These are phyloP conservation scores for Apteryx owenii DNA, from an alignment of 2,113 vertebrate genomes.

Conservation along the genomic window DNA sequence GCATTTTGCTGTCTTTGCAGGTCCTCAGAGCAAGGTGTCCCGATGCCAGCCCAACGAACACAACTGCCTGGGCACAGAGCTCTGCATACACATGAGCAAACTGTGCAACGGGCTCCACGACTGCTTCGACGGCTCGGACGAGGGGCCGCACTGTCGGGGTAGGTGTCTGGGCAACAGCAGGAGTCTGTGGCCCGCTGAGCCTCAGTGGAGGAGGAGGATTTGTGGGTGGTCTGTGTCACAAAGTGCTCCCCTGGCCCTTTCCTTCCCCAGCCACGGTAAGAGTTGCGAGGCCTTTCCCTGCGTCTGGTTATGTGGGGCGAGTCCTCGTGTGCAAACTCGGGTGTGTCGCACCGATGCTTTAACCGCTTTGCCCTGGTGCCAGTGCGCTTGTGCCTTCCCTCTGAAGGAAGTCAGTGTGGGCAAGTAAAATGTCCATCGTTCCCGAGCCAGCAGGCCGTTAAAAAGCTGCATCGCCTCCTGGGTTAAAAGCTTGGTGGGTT, in stretches of 20 bases:
- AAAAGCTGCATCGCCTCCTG: conserved; percentile 56
- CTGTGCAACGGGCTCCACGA: conserved; percentile 89
- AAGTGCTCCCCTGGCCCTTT: accelerated
- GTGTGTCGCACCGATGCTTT: not conserved
- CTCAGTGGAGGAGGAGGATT: not conserved
- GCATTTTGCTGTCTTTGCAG: conserved; percentile 67
- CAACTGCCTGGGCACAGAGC: conserved; percentile 90
- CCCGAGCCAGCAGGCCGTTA: conserved; percentile 23
- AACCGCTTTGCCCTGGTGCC: not conserved
- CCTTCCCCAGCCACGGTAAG: accelerated
- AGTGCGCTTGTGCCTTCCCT: not conserved
- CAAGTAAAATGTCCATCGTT: conserved; percentile 31
- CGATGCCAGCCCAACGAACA: conserved; percentile 93
- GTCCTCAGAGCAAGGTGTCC: conserved; percentile 88
- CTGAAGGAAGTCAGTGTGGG: not conserved
- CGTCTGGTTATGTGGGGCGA: not conserved
- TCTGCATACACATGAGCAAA: conserved; percentile 92
- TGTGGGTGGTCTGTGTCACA: accelerated
- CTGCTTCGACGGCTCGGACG: conserved; percentile 90
- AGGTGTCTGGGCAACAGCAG: not conserved
- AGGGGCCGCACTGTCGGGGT: conserved; percentile 94
- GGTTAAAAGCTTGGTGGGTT: not conserved
- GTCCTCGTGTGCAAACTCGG: not conserved
- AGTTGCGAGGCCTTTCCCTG: accelerated
- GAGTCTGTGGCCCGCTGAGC: not conserved